Evolutionary conservation across 2,888 invertebrate genomes (phyloP).

Genomic region (Drosophila aldrichi): DNA sequence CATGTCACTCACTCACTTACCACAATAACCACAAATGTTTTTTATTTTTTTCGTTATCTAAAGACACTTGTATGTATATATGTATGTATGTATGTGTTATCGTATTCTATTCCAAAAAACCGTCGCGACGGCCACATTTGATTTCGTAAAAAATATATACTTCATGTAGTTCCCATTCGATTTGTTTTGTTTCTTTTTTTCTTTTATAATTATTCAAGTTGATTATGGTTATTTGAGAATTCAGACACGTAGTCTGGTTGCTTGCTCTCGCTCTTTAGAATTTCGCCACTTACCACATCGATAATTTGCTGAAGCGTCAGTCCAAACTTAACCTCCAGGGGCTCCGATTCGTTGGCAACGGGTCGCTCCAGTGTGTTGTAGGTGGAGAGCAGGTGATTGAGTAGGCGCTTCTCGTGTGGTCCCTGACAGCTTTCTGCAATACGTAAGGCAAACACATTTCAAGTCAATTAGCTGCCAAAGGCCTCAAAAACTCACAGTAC

Average conservation of each 20-base stretch:
- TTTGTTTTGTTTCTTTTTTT: constrained; percentile 17
- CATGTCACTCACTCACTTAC: constrained; percentile 89
- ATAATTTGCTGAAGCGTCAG: constrained; percentile 97
- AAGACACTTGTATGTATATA: not conserved
- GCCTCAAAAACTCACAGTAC: constrained; percentile 11
- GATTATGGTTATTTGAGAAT: constrained; percentile 28
- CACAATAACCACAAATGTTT: constrained; percentile 96
- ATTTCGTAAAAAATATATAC: not conserved
- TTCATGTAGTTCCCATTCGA: constrained; percentile 11
- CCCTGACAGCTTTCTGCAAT: constrained; percentile 94
- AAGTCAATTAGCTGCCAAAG: constrained; percentile 40
- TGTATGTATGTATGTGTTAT: not conserved
- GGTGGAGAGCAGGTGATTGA: constrained; percentile 92
- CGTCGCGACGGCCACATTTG: constrained; percentile 27
- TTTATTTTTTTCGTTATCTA: constrained; percentile 93
- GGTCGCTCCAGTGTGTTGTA: constrained; percentile 96
- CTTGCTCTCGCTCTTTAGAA: constrained; percentile 19
- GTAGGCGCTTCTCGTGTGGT: constrained; percentile 94
- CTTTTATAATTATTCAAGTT: constrained; percentile 30
- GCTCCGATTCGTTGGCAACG: constrained; percentile 96
- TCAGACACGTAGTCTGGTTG: constrained; percentile 16
- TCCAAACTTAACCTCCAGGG: constrained; percentile 95
- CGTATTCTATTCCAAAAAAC: constrained; percentile 4
- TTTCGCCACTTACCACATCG: constrained; percentile 93
- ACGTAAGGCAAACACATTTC: constrained; percentile 14